A percentile compares a stretch with the other conserved stretches of the same genome.
These are phyloP conservation scores for Diadegma fenestrale DNA, from an alignment of 2,888 invertebrate species.

Conservation along the genomic window DNA sequence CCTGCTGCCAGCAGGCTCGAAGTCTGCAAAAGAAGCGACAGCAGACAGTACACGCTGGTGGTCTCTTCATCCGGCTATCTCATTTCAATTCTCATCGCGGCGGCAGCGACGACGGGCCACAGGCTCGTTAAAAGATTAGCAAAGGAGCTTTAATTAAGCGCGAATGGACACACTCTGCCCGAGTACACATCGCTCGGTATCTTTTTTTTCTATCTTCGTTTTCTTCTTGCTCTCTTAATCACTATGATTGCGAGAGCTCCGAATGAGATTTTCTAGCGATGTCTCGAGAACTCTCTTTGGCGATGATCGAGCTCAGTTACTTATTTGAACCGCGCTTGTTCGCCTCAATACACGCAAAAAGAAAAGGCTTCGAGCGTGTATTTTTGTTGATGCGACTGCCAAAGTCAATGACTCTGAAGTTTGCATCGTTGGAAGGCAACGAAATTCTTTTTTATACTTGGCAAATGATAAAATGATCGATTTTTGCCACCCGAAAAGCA, in stretches of 20 bases:
- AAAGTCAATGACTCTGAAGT: no score
- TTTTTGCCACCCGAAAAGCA: no score
- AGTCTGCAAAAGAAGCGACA: conserved; percentile 34
- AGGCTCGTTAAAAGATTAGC: conserved; percentile 71
- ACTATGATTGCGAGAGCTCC: conserved; percentile 28
- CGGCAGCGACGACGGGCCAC: conserved; percentile 56
- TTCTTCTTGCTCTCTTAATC: conserved; percentile 22
- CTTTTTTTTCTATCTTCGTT: conserved; percentile 47
- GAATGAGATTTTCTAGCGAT: conserved; percentile 22
- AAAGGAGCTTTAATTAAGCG: conserved; percentile 69
- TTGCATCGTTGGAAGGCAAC: no score
- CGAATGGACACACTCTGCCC: conserved; percentile 51
- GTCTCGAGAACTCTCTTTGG: conserved; percentile 13
- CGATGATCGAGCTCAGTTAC: conserved; percentile 1
- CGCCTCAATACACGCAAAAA: not conserved
- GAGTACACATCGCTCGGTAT: conserved; percentile 8
- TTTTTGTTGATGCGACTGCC: not conserved
- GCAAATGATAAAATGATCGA: no score
- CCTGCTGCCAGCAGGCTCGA: conserved; percentile 54
- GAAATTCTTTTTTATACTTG: no score
- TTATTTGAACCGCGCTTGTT: not conserved
- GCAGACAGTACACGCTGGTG: conserved; percentile 56
- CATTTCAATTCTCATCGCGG: conserved; percentile 66
- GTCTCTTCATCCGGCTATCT: conserved; percentile 59
- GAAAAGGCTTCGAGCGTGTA: not conserved